These are phyloP conservation scores for Amphimedon queenslandica DNA, from an alignment of 37 sponge, comb jelly and placozoan genomes.

Conservation along the genomic window DNA sequence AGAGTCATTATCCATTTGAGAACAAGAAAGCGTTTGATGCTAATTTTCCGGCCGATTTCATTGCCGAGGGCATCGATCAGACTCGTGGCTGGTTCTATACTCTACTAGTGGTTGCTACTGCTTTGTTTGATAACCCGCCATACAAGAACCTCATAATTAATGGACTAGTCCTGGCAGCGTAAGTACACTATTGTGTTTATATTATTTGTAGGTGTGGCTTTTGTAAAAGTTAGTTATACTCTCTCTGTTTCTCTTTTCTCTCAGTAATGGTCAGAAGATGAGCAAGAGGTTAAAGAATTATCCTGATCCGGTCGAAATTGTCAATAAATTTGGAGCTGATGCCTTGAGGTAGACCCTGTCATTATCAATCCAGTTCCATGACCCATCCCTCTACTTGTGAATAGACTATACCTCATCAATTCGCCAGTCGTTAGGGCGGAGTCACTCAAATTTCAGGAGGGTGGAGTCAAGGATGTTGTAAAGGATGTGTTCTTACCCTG, in stretches of 20 bases:
- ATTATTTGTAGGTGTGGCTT: no score
- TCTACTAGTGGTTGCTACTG: slow-evolving; percentile 93
- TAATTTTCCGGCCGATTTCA: slow-evolving; percentile 96
- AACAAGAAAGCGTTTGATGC: slow-evolving; percentile 83
- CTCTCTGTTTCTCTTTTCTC: no score
- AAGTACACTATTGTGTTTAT: no score
- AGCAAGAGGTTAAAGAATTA: slow-evolving; percentile 98
- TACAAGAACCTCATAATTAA: slow-evolving; percentile 98
- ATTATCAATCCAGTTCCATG: neutral
- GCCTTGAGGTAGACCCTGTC: slow-evolving; percentile 56
- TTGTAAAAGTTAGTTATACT: no score
- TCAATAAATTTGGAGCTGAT: slow-evolving; percentile 90
- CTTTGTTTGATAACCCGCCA: slow-evolving; percentile 92
- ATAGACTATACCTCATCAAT: slow-evolving; percentile 88
- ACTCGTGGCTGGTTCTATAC: slow-evolving; percentile 99
- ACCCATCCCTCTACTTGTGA: no score
- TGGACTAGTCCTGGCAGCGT: slow-evolving; percentile 92
- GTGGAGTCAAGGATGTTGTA: slow-evolving; percentile 90
- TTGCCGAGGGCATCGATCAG: slow-evolving; percentile 99
- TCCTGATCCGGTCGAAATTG: slow-evolving; percentile 87
- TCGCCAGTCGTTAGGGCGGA: slow-evolving; percentile 97
- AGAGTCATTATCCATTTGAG: slow-evolving; percentile 98
- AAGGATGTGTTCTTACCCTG: slow-evolving; percentile 99
- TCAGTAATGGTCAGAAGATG: slow-evolving; percentile 95
- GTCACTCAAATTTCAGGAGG: slow-evolving; percentile 85